phyloP scores from a whole-genome alignment of 2,797 vertebrate species.

The Hybognathus amarus region DNA sequence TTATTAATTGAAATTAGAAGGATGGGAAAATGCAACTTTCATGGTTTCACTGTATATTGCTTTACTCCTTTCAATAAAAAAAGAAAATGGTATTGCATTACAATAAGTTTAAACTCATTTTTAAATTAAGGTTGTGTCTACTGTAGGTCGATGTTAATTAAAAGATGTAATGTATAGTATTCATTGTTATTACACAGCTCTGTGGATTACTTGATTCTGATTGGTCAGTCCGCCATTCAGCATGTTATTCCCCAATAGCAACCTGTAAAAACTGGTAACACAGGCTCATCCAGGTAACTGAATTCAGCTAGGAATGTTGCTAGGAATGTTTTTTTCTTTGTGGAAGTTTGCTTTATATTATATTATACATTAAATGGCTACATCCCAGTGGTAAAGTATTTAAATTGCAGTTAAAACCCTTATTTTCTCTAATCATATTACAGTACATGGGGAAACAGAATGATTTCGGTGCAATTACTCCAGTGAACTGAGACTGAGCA shows the following conservation, averaged over 20 bases:
- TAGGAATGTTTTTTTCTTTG: no score
- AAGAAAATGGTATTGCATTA: background rate
- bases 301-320: no score
- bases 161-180: background rate
- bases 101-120: background rate
- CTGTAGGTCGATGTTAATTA: background rate
- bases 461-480: background rate
- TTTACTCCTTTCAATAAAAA: background rate
- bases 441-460: background rate
- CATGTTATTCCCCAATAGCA: no score
- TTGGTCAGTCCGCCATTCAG: no score
- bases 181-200: background rate
- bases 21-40: no score
- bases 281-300: no score
- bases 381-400: background rate
- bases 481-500: slow-evolving; percentile 44
- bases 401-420: slow-evolving; percentile 41
- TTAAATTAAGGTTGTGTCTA: background rate
- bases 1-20: no score
- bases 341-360: background rate
- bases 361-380: background rate
- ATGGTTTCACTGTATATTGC: no score
- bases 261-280: no score
- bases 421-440: background rate
- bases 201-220: no score